Evolutionary conservation across 2,797 vertebrate species (phyloP).

Genomic region (Oryzias sinensis): DNA sequence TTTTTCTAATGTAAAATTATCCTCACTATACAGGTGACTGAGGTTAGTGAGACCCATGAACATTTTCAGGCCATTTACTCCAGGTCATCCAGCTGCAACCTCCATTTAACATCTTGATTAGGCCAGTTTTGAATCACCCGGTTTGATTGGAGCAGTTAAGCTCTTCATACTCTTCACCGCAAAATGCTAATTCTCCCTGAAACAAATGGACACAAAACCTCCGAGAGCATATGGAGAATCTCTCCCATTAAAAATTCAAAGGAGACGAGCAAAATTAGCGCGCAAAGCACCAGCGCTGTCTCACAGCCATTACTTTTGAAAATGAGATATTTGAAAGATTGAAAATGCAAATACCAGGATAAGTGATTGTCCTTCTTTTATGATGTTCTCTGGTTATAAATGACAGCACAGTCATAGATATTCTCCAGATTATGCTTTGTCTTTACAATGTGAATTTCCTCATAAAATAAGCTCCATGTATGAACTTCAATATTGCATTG

Average conservation of each 20-base stretch:
- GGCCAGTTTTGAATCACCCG: conserved; percentile 89
- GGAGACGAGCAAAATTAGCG: conserved; percentile 94
- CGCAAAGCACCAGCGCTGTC: conserved; percentile 75
- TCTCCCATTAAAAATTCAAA: conserved; percentile 95
- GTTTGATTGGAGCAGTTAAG: conserved; percentile 91
- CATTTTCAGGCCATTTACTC: conserved; percentile 53
- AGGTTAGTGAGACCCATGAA: conserved; percentile 33
- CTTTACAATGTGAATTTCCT: conserved; percentile 16
- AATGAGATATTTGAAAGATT: conserved; percentile 61
- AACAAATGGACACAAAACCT: conserved; percentile 88
- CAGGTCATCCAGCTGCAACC: conserved; percentile 81
- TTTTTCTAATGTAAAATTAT: conserved; percentile 33
- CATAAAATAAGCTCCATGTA: conserved; percentile 15
- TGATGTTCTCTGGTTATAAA: conserved; percentile 11
- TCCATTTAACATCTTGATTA: conserved; percentile 85
- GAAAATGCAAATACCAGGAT: conserved; percentile 56
- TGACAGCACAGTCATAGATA: conserved; percentile 1
- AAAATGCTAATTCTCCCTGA: conserved; percentile 84
- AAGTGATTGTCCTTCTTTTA: conserved; percentile 17
- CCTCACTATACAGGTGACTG: conserved; percentile 38
- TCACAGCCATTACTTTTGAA: conserved; percentile 86
- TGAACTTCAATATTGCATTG: conserved; percentile 46
- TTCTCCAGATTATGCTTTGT: conserved; percentile 25
- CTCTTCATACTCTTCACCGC: conserved; percentile 88
- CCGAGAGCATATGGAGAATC: conserved; percentile 91